Evolutionary conservation across 2,113 vertebrate species (phyloP).

Genomic region (Centropus unirufus): DNA sequence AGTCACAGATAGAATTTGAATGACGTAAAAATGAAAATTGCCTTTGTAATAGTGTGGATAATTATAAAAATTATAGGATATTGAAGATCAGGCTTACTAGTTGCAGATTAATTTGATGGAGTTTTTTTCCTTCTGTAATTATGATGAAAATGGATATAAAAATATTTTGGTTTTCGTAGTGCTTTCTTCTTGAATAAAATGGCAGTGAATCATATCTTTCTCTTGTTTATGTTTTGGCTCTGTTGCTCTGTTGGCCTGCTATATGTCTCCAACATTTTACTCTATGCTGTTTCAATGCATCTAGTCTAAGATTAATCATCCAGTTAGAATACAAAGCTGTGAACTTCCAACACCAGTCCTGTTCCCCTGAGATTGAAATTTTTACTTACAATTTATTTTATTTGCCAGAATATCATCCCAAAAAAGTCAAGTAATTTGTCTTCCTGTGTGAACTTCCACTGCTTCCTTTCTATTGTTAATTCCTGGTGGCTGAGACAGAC

Average conservation of each 20-base stretch:
- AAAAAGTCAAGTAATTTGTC: background rate
- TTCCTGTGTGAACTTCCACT: background rate
- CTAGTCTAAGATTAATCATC: background rate
- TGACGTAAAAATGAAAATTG: background rate
- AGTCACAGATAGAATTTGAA: background rate
- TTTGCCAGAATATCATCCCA: background rate
- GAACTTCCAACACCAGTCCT: background rate
- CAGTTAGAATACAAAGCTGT: background rate
- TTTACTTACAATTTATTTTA: background rate
- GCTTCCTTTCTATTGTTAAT: background rate
- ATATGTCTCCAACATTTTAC: background rate
- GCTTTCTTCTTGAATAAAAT: background rate
- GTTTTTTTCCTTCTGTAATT: background rate
- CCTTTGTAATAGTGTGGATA: background rate
- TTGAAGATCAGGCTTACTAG: background rate
- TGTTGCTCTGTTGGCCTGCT: background rate
- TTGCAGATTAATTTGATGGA: background rate
- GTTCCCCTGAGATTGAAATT: background rate
- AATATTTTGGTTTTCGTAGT: background rate
- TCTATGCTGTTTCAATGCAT: background rate
- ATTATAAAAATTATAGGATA: background rate
- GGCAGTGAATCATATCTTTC: background rate
- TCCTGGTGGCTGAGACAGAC: conserved; percentile 22
- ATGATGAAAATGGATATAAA: background rate
- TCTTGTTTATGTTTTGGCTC: background rate